Percentiles rank a stretch among this genome's conserved stretches.
Conservation (phyloP, 2,797 vertebrate species). For the Botia almorhae region DNA sequence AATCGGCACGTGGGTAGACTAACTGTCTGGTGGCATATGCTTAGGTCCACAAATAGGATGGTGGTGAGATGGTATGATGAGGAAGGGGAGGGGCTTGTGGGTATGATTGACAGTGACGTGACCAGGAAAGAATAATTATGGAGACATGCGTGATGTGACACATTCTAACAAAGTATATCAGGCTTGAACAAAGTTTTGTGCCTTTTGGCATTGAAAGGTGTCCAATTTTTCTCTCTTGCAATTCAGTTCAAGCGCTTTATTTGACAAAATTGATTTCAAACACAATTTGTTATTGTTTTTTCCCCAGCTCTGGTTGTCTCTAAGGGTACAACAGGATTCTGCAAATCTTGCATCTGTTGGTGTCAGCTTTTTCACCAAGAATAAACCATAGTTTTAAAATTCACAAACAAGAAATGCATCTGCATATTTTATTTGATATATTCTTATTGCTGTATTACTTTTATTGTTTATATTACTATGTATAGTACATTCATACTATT, state of each 20-base stretch:
- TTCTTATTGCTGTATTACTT: neutral
- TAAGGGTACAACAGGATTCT: neutral
- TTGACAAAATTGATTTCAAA: constrained; percentile 6
- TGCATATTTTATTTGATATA: neutral
- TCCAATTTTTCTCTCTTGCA: neutral
- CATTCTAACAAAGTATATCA: constrained; percentile 4
- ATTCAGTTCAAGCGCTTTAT: constrained; percentile 1
- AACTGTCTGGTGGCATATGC: constrained; percentile 53
- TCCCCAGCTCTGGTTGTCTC: neutral
- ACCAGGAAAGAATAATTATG: constrained; percentile 4
- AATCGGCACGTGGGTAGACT: constrained; percentile 39
- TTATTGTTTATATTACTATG: neutral
- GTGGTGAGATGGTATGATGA: neutral
- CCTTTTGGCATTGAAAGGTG: neutral
- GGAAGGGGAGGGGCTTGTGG: constrained; percentile 42
- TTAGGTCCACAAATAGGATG: constrained; percentile 33
- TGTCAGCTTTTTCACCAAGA: neutral
- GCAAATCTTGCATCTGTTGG: constrained; percentile 6
- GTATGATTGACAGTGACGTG: constrained; percentile 14
- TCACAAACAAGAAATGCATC: neutral
- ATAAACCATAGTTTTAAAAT: neutral
- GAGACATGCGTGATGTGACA: constrained; percentile 11
- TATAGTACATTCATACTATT: neutral
- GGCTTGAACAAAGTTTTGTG: neutral
- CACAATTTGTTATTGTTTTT: neutral